Evolutionary conservation across 2,888 invertebrate genomes (phyloP), one percentile per base, ranked within the genome.

Genomic region (Thymelicus lineola): DNA sequence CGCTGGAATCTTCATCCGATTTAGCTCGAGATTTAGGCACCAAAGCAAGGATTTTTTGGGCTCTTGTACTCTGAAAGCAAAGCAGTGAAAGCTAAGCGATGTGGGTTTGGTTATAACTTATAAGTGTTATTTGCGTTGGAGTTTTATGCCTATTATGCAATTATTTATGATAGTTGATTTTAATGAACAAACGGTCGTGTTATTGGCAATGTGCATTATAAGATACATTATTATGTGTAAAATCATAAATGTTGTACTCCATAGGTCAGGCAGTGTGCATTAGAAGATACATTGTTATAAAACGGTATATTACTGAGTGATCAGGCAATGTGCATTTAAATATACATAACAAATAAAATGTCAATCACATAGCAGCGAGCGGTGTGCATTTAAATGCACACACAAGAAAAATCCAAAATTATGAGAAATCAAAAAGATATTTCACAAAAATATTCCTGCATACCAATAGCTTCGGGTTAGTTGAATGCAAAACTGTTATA

Each of bases 71-170:
- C 46, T 46, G 46, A 46, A 46, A 46, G 12, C 6, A 46, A 46
- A 46, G 46, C 46, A 46, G 46, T 46, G 46, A 46, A 46, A 46
- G 46, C 46, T 46, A 46, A 46, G 46, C 46, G 46, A 46, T 46
- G 46, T 46, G 46, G 46, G 46, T 46, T 46, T 46, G 46, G 46
- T 46, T 46, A 36, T 36, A 36, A 36, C 36, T 36, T 36, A 46
- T 46, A 46, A 46, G 46, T 46, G 46, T 46, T 46, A 46, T 46
- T 46, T 46, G 46, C 46, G 46, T 46, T 46, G 46, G 46, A 46
- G 46, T 46, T 46, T 9, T 46, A 46, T 46, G 46, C 46, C 46
- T 36, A 36, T 46, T 46, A 46, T 46, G 46, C 46, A 46, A 46
- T 46, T 46, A 46, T 46, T 46, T 46, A 46, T 46, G 46, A 14